phyloP scores from a whole-genome alignment of 2,113 vertebrate genomes.

The Antennarius striatus region DNA sequence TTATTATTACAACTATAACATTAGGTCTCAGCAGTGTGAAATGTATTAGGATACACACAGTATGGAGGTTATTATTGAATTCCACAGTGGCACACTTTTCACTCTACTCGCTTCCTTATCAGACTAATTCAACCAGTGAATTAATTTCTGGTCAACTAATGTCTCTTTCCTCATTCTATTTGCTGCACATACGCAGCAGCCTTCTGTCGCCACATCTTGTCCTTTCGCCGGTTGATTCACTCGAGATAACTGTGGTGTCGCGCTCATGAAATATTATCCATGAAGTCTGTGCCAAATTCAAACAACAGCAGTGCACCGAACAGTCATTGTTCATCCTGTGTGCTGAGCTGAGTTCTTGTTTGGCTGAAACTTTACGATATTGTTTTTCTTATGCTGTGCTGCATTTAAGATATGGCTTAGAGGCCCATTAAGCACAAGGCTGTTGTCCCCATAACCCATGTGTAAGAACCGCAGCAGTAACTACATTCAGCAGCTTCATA shows the following conservation, averaged over 20 bases:
- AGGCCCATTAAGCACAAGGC: constrained; percentile 1
- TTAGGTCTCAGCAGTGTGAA: neutral
- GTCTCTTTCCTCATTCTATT: constrained; percentile 1
- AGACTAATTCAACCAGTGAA: neutral
- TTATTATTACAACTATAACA: neutral
- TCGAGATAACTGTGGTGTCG: constrained; percentile 11
- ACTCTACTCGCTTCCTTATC: neutral
- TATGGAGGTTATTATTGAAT: neutral
- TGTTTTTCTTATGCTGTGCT: constrained; percentile 17
- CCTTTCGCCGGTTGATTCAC: constrained; percentile 20
- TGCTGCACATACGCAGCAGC: constrained; percentile 13
- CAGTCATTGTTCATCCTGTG: neutral
- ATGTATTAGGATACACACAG: neutral
- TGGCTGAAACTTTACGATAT: constrained; percentile 21
- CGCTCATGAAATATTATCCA: constrained; percentile 12
- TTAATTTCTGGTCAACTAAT: constrained; percentile 1
- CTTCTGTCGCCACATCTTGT: constrained; percentile 9
- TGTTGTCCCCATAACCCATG: neutral
- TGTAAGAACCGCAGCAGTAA: neutral
- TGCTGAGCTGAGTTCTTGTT: neutral
- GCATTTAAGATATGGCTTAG: constrained; percentile 17
- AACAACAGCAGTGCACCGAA: neutral
- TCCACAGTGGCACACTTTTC: neutral
- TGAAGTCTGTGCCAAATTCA: constrained; percentile 7
- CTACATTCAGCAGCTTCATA: constrained; percentile 9